Percentiles rank a stretch among this genome's conserved stretches.
Evolutionary conservation across 53 echinoderm and acorn worm genomes (phyloP).

Genomic region (Zoroaster sp.): DNA sequence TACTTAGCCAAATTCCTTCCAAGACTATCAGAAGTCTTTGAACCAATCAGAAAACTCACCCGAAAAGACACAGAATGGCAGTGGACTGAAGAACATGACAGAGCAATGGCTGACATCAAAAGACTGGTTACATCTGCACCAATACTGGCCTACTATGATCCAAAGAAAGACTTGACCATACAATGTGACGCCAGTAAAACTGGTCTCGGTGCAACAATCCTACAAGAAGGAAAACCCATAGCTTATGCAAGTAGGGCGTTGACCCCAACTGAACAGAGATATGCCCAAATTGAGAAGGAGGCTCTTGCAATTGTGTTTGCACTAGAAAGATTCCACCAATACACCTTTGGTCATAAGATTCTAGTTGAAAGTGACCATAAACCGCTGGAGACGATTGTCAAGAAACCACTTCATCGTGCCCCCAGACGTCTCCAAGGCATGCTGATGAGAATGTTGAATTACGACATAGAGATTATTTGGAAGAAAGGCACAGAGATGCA

Average conservation of each 20-base stretch:
- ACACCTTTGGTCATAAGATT: slow-evolving; percentile 56
- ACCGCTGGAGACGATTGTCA: slow-evolving; percentile 65
- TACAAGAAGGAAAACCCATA: slow-evolving; percentile 56
- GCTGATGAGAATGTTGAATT: slow-evolving; percentile 48
- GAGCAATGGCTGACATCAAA: too few relatives aligned
- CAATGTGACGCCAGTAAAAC: too few relatives aligned
- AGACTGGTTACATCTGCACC: too few relatives aligned
- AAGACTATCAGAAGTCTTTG: slow-evolving; percentile 1
- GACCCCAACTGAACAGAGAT: slow-evolving; percentile 11
- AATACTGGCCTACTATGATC: too few relatives aligned
- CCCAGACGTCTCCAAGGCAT: slow-evolving; percentile 66
- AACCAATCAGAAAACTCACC: slow-evolving; percentile 30
- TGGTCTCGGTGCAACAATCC: slow-evolving; percentile 43
- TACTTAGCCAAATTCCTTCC: too few relatives aligned
- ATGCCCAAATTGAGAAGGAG: slow-evolving; percentile 63
- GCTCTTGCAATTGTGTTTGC: slow-evolving; percentile 58
- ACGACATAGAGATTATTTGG: too few relatives aligned
- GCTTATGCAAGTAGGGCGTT: slow-evolving; percentile 59
- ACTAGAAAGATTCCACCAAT: slow-evolving; percentile 61
- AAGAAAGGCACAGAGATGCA: too few relatives aligned
- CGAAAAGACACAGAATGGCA: neutral
- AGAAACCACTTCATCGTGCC: slow-evolving; percentile 66
- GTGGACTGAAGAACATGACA: slow-evolving; percentile 2
- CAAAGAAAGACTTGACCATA: too few relatives aligned
- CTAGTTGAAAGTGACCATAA: slow-evolving; percentile 67